These are phyloP conservation scores for Fulmarus glacialis DNA, from an alignment of 2,113 vertebrate genomes.

Conservation along the genomic window DNA sequence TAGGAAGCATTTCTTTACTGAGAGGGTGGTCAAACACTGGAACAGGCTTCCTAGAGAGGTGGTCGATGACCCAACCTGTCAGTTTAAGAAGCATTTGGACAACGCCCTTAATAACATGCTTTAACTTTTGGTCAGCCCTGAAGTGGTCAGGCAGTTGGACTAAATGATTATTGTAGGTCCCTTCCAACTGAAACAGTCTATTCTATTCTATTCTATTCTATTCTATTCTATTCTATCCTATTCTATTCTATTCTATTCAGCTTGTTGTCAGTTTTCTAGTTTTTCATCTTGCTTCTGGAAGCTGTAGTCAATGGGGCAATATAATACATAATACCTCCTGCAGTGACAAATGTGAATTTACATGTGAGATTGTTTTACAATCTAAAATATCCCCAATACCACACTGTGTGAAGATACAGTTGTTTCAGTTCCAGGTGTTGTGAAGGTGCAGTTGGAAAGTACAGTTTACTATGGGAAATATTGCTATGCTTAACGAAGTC, in stretches of 20 bases:
- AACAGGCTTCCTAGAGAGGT: not conserved
- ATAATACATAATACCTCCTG: not conserved
- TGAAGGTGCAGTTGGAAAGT: not conserved
- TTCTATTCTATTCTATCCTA: not conserved
- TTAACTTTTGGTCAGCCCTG: not conserved
- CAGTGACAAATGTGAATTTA: not conserved
- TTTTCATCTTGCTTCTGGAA: not conserved
- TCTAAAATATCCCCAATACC: not conserved
- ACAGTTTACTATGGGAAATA: not conserved
- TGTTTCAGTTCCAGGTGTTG: not conserved
- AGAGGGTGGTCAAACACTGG: not conserved
- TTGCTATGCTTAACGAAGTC: not conserved
- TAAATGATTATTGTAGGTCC: not conserved
- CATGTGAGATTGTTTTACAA: not conserved
- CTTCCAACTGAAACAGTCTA: not conserved
- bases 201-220: not conserved
- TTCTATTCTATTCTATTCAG: not conserved
- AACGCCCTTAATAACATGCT: not conserved
- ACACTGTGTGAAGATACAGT: not conserved
- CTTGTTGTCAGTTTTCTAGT: not conserved
- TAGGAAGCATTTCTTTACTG: not conserved
- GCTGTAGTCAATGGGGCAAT: not conserved
- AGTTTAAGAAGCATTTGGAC: not conserved
- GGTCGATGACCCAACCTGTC: not conserved
- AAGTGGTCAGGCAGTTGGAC: not conserved